phyloP scores from a whole-genome alignment of 2,797 vertebrate genomes.

The Ibycter americanus region DNA sequence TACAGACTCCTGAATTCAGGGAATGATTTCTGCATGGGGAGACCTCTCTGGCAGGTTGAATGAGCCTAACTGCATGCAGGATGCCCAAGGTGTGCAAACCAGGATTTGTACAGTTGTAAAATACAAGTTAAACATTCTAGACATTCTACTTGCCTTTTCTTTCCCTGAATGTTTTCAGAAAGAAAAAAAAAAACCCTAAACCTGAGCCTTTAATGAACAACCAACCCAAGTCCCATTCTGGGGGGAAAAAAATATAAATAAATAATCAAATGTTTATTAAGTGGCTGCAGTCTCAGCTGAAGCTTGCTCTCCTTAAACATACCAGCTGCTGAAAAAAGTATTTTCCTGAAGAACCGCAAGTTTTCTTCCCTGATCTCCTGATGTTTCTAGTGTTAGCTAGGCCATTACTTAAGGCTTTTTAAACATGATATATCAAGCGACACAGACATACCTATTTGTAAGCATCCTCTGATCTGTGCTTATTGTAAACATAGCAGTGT shows the following conservation, averaged over 20 bases:
- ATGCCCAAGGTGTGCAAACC: neutral
- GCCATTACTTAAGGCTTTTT: neutral
- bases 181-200: neutral
- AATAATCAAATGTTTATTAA: neutral
- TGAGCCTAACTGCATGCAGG: neutral
- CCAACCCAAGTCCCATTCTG: neutral
- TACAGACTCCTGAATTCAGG: neutral
- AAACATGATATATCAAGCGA: constrained; percentile 16
- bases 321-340: neutral
- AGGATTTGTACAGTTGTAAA: neutral
- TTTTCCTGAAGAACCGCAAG: neutral
- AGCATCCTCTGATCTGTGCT: constrained; percentile 98
- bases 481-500: constrained; percentile 97
- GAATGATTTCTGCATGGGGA: neutral
- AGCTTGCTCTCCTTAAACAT: neutral
- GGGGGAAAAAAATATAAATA: neutral
- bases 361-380: neutral
- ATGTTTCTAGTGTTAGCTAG: neutral
- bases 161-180: neutral
- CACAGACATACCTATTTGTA: constrained; percentile 89
- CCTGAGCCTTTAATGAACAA: neutral
- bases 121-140: neutral
- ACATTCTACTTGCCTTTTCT: neutral
- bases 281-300: neutral
- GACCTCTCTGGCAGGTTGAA: neutral